These are phyloP conservation scores for Acanthochromis polyacanthus DNA, from an alignment of 2,113 vertebrate species.

Conservation along the genomic window DNA sequence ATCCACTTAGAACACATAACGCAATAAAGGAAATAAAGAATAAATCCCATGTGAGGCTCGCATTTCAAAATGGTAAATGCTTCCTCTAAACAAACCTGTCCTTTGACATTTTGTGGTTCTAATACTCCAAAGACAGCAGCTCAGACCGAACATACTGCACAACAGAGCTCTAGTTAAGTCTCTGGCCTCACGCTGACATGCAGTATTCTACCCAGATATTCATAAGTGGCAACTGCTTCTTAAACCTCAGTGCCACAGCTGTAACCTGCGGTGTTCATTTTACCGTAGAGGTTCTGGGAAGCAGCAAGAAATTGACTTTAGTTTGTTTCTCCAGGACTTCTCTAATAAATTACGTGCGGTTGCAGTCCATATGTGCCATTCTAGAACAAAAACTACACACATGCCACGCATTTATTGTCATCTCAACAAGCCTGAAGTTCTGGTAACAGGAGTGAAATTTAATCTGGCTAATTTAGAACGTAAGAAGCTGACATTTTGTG, in stretches of 20 bases:
- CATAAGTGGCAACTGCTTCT: no score
- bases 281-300: not conserved
- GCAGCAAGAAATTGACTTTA: not conserved
- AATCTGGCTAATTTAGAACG: slow-evolving; percentile 33
- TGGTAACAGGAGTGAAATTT: slow-evolving; percentile 39
- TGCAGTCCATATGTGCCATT: not conserved
- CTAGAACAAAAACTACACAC: not conserved
- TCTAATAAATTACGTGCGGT: not conserved
- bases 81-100: slow-evolving; percentile 37
- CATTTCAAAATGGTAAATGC: slow-evolving; percentile 35
- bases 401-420: not conserved
- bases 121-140: not conserved
- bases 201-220: slow-evolving; percentile 22
- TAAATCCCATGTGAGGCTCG: slow-evolving; percentile 1
- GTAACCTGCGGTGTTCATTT: not conserved
- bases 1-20: slow-evolving; percentile 14
- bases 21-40: slow-evolving; percentile 6
- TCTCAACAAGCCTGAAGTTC: slow-evolving; percentile 4
- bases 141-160: not conserved
- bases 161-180: not conserved
- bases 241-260: not conserved
- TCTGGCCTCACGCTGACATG: not conserved
- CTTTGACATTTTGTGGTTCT: slow-evolving; percentile 28
- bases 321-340: not conserved
- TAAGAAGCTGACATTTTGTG: slow-evolving; percentile 54